Conservation (phyloP, 2,888 invertebrate species). For the Noctuana brunneofusca region DNA sequence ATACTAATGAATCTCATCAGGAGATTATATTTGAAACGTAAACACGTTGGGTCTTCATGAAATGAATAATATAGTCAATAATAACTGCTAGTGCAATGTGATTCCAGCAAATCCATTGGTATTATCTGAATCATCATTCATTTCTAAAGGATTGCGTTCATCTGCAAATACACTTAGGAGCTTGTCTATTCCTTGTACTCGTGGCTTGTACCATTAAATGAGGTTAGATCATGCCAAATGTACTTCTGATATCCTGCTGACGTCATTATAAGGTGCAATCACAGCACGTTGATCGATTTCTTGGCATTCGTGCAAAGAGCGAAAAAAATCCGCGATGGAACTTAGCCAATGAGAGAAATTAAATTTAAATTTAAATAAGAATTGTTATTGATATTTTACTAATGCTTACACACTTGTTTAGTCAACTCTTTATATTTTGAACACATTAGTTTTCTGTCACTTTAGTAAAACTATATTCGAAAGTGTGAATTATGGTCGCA, state of each 20-base stretch:
- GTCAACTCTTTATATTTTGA: neutral
- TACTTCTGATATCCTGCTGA: slow-evolving; percentile 22
- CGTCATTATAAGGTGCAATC: slow-evolving; percentile 34
- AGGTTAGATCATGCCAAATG: slow-evolving; percentile 28
- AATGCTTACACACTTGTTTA: neutral
- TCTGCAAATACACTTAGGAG: slow-evolving; percentile 11
- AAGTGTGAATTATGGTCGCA: neutral
- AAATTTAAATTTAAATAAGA: slow-evolving; percentile 12
- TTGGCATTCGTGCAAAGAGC: slow-evolving; percentile 32
- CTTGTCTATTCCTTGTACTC: slow-evolving; percentile 5
- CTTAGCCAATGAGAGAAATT: slow-evolving; percentile 24
- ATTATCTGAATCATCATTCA: slow-evolving; percentile 22
- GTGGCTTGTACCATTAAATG: neutral
- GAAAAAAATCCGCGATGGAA: slow-evolving; percentile 35
- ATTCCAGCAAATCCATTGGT: slow-evolving; percentile 13
- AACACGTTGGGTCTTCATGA: slow-evolving; percentile 8
- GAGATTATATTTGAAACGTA: neutral
- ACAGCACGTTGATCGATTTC: slow-evolving; percentile 28
- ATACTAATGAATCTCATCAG: neutral
- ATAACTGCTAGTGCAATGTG: slow-evolving; percentile 2
- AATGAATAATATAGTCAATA: slow-evolving; percentile 12
- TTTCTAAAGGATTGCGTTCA: slow-evolving; percentile 12
- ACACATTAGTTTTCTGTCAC: neutral
- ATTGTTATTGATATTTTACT: neutral
- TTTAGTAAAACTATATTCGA: neutral